These are phyloP conservation scores for Ichneumoninae sp. DNA, from an alignment of 2,888 invertebrate species.

Conservation along the genomic window DNA sequence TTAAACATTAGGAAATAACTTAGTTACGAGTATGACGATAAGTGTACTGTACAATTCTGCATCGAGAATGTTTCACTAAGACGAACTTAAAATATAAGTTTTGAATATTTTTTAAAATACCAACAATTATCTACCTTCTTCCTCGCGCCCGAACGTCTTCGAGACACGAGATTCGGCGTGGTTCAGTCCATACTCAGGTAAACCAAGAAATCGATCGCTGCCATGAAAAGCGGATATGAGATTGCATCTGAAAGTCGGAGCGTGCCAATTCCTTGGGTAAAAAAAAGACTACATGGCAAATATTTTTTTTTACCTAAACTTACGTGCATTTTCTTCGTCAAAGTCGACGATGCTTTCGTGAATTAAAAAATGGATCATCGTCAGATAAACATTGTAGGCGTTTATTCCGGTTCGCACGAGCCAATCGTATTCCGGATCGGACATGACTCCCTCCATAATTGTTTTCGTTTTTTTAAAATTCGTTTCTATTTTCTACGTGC, in stretches of 20 bases:
- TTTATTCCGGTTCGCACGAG: slow-evolving; percentile 76
- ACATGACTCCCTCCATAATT: slow-evolving; percentile 65
- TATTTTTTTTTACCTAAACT: slow-evolving; percentile 50
- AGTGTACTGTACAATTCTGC: slow-evolving; percentile 81
- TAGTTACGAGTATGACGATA: slow-evolving; percentile 75
- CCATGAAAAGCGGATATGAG: slow-evolving; percentile 76
- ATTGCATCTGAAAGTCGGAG: slow-evolving; percentile 67
- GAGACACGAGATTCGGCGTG: background rate
- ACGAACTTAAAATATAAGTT: slow-evolving; percentile 83
- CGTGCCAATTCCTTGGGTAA: background rate
- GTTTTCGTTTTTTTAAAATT: background rate
- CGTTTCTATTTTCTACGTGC: background rate
- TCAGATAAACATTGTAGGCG: slow-evolving; percentile 77
- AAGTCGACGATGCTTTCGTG: slow-evolving; percentile 73
- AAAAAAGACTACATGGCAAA: background rate
- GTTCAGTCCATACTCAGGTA: slow-evolving; percentile 73
- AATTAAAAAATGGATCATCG: slow-evolving; percentile 77
- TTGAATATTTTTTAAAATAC: slow-evolving; percentile 83
- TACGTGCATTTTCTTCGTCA: slow-evolving; percentile 72
- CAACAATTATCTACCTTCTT: slow-evolving; percentile 61
- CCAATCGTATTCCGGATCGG: slow-evolving; percentile 79
- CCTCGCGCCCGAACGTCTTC: slow-evolving; percentile 33
- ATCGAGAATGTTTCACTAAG: slow-evolving; percentile 79
- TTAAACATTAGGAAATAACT: slow-evolving; percentile 75
- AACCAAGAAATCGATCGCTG: slow-evolving; percentile 75